Percentiles rank a stretch among this genome's conserved stretches.
Evolutionary conservation across 2,888 invertebrate genomes (phyloP).

Genomic region (Netelia melanura): DNA sequence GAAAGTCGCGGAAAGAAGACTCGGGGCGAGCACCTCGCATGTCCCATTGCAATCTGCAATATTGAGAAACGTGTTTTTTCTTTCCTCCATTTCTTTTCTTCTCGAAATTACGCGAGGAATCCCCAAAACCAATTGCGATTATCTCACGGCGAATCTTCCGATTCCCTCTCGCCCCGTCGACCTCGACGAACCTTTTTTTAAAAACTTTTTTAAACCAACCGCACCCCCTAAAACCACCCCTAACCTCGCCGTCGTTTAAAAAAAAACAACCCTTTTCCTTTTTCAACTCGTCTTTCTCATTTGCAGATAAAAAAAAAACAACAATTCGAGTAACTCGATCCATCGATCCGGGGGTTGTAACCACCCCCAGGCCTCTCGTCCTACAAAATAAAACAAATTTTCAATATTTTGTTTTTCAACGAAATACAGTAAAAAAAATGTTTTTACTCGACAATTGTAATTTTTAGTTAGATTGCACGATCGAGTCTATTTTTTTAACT

Average conservation of each 20-base stretch:
- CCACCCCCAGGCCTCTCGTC: not conserved
- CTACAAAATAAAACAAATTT: not conserved
- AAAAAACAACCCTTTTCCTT: constrained; percentile 39
- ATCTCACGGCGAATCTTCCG: constrained; percentile 72
- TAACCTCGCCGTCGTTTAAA: constrained; percentile 24
- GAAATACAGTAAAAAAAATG: not conserved
- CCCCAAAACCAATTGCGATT: constrained; percentile 81
- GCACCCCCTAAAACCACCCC: not conserved
- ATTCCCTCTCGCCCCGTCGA: constrained; percentile 43
- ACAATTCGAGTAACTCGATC: constrained; percentile 33
- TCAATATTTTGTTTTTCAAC: not conserved
- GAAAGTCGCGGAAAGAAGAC: constrained; percentile 65
- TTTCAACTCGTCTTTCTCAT: constrained; percentile 33
- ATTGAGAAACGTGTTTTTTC: constrained; percentile 75
- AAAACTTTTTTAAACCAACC: constrained; percentile 1
- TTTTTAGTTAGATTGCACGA: too few relatives aligned
- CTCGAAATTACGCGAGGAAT: constrained; percentile 62
- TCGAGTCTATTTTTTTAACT: too few relatives aligned
- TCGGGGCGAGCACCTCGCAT: constrained; percentile 72
- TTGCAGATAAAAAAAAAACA: constrained; percentile 9
- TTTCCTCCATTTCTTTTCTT: constrained; percentile 69
- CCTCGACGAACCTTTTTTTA: constrained; percentile 7
- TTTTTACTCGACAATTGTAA: not conserved
- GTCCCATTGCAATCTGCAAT: constrained; percentile 78
- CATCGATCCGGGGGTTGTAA: constrained; percentile 8